These are phyloP conservation scores for Prunella himalayana DNA, from an alignment of 2,113 vertebrate species.

Conservation along the genomic window DNA sequence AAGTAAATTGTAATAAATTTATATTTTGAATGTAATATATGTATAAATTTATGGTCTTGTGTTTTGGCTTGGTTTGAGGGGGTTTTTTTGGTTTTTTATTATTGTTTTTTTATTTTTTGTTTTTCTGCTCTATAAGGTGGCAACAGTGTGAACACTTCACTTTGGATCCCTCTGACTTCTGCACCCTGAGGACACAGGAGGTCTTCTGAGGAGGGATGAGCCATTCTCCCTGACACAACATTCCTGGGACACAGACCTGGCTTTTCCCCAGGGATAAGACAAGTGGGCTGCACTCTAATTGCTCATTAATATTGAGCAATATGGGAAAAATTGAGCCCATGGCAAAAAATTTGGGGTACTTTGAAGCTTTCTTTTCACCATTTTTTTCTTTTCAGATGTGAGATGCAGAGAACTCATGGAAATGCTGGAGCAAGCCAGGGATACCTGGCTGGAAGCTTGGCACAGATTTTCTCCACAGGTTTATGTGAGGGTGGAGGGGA, in stretches of 20 bases:
- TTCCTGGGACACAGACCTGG: neutral
- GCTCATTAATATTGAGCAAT: neutral
- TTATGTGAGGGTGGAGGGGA: neutral
- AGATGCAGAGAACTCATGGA: neutral
- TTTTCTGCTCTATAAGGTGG: neutral
- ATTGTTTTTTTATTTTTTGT: neutral
- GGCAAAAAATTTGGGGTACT: neutral
- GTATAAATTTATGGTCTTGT: neutral
- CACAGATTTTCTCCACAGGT: neutral
- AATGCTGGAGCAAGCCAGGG: rapidly evolving
- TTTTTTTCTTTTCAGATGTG: neutral
- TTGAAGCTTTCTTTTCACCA: neutral
- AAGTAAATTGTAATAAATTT: neutral
- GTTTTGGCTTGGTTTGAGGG: neutral
- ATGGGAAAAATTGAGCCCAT: no score
- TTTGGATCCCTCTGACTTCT: neutral
- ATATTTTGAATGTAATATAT: neutral
- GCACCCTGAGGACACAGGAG: neutral
- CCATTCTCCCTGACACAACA: neutral
- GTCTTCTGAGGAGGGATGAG: neutral
- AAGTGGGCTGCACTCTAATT: neutral
- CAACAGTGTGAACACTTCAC: neutral
- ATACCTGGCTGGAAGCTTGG: neutral
- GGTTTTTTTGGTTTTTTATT: no score
- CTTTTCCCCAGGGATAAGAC: neutral